phyloP scores from a whole-genome alignment of 2,797 vertebrate species.

The Sebastes wilsoni region DNA sequence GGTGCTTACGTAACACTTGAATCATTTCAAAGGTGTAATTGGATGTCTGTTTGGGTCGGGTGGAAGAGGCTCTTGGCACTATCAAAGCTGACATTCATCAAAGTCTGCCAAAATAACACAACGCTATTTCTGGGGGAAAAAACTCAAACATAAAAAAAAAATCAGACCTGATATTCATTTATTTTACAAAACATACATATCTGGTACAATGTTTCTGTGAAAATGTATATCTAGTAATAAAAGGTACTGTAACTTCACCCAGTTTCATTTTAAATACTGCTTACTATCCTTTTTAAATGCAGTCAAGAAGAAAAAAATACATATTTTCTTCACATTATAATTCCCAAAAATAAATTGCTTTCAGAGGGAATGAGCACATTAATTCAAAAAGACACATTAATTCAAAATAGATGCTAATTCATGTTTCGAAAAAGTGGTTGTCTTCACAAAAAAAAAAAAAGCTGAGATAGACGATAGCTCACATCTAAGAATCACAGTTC shows the following conservation, averaged over 20 bases:
- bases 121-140: not conserved
- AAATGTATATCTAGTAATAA: slow-evolving; percentile 22
- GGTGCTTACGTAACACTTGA: slow-evolving; percentile 55
- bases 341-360: slow-evolving; percentile 50
- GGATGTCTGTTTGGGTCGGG: slow-evolving; percentile 47
- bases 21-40: slow-evolving; percentile 70
- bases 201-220: slow-evolving; percentile 6
- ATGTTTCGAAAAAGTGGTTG: slow-evolving; percentile 48
- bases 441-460: slow-evolving; percentile 13
- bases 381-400: slow-evolving; percentile 53
- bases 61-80: slow-evolving; percentile 21
- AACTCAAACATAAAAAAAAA: not conserved
- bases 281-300: slow-evolving; percentile 32
- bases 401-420: slow-evolving; percentile 64
- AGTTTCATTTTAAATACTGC: slow-evolving; percentile 54
- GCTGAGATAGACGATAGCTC: not conserved
- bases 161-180: slow-evolving; percentile 35
- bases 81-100: slow-evolving; percentile 58
- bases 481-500: slow-evolving; percentile 25
- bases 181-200: slow-evolving; percentile 57
- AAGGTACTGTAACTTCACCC: slow-evolving; percentile 24
- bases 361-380: slow-evolving; percentile 44
- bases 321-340: slow-evolving; percentile 49
- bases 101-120: slow-evolving; percentile 48
- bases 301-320: slow-evolving; percentile 15